phyloP scores from a whole-genome alignment of 2,113 vertebrate species.

The Dolichotis patagonum region DNA sequence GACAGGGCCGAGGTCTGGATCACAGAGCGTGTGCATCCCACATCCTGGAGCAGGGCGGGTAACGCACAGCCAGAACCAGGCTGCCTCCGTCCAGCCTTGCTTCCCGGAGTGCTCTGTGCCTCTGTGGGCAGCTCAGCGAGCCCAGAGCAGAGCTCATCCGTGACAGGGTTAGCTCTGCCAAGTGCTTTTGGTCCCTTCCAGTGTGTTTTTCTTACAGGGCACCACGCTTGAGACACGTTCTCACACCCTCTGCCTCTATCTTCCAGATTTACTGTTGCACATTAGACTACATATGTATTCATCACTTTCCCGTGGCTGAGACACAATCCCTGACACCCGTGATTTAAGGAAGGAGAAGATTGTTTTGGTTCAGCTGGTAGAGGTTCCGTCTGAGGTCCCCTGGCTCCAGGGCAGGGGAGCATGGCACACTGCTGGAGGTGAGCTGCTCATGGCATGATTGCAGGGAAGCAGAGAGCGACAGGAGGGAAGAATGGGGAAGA shows the following conservation, averaged over 20 bases:
- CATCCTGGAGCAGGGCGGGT: too few species aligned
- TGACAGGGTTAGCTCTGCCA: rapidly evolving
- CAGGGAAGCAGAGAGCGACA: neutral
- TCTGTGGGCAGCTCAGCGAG: rapidly evolving
- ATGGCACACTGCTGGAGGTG: neutral
- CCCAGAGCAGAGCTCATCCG: neutral
- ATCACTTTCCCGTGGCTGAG: neutral
- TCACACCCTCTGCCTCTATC: neutral
- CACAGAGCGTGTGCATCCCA: rapidly evolving
- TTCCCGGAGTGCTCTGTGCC: neutral
- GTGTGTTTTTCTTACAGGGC: neutral
- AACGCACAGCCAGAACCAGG: neutral
- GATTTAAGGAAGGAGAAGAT: neutral
- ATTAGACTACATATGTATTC: too few species aligned
- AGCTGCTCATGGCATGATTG: too few species aligned
- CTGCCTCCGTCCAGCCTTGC: neutral
- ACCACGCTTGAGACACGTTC: neutral
- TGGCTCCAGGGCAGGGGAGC: neutral
- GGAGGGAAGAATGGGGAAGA: neutral
- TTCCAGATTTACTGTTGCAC: neutral
- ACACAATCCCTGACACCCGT: neutral
- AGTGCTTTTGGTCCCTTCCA: too few species aligned
- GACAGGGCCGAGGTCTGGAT: neutral
- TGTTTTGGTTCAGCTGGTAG: neutral
- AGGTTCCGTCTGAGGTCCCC: neutral